Base-by-base conservation (phyloP, 2,888 invertebrate species). In the Pammene fasciana region DNA sequence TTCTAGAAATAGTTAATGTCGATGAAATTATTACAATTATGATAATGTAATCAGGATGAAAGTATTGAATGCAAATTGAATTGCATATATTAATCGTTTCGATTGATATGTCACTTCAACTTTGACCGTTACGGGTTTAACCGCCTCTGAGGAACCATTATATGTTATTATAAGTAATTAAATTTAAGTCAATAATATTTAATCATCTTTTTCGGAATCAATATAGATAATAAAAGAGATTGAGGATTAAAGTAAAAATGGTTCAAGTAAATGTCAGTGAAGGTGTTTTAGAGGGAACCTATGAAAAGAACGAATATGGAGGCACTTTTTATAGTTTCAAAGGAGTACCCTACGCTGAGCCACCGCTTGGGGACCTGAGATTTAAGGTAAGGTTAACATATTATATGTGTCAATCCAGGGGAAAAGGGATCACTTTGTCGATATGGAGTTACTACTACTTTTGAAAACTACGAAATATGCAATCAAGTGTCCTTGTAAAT, bases 301-400 rank as follows among this genome's bases (percentile, higher is more conserved):
- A 74, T 3, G 70, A 84, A 7, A 38, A 78, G 0, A 85, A 83
- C 70, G 76, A 79, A 55, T 82, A 79, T 48, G 86, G 84, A 2
- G 80, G 76, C 6, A 67, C 73, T 5, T 87, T 77, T 70, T 82
- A 74, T 71, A 86, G 88, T 71, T 89, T 89, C 67, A 89, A 86
- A 68, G 88, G 88, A 0, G 84, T 89, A 18, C 89, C 89, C 0
- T 89, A 86, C n/a, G 89, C 87, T 0, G 79, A 79, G 50, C 86
- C 89, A 0, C 89, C 89, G 0, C 9, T 85, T 0, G 86, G 85
- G 8, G 79, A 86, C 8, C 76, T 88, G 2, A 75, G 88, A 52
- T 89, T 88, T 65, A 85, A 87, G 83, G 89, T 54, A 54, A 54
- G 34, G 13, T 18, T 87, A 76, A 73, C 18, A 26, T 38, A 26